Conservation (phyloP, 1,140 invertebrate species). For the Neodiprion virginianus region DNA sequence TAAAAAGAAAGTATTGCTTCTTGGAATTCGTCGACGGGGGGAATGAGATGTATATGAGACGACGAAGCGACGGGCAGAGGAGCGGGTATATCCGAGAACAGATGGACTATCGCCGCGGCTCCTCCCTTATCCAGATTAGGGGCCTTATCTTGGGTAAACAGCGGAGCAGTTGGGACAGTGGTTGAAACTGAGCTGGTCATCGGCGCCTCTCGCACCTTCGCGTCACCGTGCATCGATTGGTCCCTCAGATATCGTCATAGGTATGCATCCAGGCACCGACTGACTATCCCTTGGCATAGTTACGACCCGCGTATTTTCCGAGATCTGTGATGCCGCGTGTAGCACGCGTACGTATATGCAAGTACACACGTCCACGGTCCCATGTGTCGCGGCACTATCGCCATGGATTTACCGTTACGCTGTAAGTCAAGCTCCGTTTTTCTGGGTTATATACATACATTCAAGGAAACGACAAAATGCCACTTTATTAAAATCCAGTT, state of each 20-base stretch:
- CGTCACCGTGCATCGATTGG: not conserved
- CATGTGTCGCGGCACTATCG: not conserved
- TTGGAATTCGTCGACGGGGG: not conserved
- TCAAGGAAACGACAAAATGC: too few relatives aligned
- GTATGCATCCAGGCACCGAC: not conserved
- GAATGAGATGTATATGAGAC: not conserved
- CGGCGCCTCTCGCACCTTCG: not conserved
- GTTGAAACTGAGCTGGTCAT: not conserved
- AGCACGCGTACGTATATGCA: too few relatives aligned
- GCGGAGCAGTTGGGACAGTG: slow-evolving; percentile 3
- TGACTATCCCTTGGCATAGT: not conserved
- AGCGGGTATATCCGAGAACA: not conserved
- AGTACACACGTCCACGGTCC: too few relatives aligned
- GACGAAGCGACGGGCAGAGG: too few relatives aligned
- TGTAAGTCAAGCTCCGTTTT: not conserved
- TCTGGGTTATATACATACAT: too few relatives aligned
- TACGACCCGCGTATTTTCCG: not conserved
- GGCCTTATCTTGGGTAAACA: slow-evolving; percentile 3
- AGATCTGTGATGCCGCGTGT: not conserved
- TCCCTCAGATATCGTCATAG: not conserved
- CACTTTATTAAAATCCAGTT: too few relatives aligned
- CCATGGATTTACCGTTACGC: not conserved
- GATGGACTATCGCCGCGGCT: not conserved
- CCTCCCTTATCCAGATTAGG: slow-evolving; percentile 5
- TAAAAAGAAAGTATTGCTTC: slow-evolving; percentile 6